Evolutionary conservation across 2,888 invertebrate species (phyloP).

Genomic region (Itoplectis maculator): DNA sequence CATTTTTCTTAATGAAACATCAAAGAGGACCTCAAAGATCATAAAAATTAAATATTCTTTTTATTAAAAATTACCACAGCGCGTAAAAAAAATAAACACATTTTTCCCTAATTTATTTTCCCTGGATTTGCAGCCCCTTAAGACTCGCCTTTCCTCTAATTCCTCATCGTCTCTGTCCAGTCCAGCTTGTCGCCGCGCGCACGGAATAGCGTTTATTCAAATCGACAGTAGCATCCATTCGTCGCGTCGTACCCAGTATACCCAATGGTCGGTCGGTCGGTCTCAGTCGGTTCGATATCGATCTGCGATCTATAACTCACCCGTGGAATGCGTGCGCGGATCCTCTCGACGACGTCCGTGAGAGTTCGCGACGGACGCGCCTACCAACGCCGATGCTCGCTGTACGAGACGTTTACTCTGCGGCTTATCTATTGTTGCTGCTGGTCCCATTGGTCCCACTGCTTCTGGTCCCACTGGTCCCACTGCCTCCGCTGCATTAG

Average conservation of each 20-base stretch:
- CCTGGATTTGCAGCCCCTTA: background rate
- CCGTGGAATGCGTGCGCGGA: conserved; percentile 62
- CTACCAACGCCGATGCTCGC: conserved; percentile 35
- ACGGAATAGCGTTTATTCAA: conserved; percentile 67
- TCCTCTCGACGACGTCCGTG: conserved; percentile 11
- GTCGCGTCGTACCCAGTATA: background rate
- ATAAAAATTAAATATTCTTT: background rate
- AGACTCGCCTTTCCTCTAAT: background rate
- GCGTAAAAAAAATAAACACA: background rate
- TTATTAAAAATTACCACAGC: no score
- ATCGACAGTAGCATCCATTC: conserved; percentile 70
- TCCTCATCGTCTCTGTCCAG: background rate
- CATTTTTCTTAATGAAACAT: no score
- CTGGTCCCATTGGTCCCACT: no score
- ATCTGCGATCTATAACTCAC: conserved; percentile 71
- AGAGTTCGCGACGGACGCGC: conserved; percentile 45
- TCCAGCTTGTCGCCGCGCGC: conserved; percentile 16
- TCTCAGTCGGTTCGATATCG: no score
- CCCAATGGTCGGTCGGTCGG: conserved; percentile 40
- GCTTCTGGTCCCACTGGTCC: no score
- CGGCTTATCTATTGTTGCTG: conserved; percentile 60
- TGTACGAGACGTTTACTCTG: conserved; percentile 32
- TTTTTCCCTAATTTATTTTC: background rate
- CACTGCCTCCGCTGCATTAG: conserved; percentile 15
- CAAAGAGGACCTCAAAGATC: background rate